These are phyloP conservation scores for Philypnodon macrostomus DNA, from an alignment of 2,797 vertebrate genomes.

Conservation along the genomic window DNA sequence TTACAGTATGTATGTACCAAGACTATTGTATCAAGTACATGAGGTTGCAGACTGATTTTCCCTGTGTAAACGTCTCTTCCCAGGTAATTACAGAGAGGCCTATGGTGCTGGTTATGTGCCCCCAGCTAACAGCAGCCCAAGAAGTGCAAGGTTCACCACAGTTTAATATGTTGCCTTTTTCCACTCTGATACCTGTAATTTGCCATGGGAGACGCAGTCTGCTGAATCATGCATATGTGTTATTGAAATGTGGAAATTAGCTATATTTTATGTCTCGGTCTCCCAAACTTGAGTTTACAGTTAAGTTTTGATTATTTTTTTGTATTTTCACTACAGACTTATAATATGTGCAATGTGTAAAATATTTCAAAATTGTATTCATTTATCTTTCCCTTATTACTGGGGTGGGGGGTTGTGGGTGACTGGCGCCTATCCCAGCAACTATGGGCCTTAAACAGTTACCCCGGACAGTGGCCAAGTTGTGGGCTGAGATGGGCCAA, in stretches of 20 bases:
- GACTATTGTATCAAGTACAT: conserved; percentile 49
- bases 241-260: conserved; percentile 61
- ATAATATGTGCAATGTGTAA: too few species aligned
- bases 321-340: too few species aligned
- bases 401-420: too few species aligned
- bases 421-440: too few species aligned
- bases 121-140: conserved; percentile 10
- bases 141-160: conserved; percentile 17
- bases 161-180: conserved; percentile 21
- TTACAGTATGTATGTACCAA: conserved; percentile 8
- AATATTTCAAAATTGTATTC: too few species aligned
- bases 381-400: too few species aligned
- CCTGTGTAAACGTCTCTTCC: conserved; percentile 17
- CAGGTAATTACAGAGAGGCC: conserved; percentile 37
- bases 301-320: too few species aligned
- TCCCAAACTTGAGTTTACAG: too few species aligned
- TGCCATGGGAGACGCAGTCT: conserved; percentile 50
- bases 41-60: conserved; percentile 46
- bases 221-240: conserved; percentile 58
- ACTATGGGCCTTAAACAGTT: too few species aligned
- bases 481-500: too few species aligned
- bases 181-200: conserved; percentile 46
- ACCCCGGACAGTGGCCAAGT: too few species aligned
- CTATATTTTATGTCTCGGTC: too few species aligned
- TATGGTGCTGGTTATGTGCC: conserved; percentile 1